Conservation (phyloP, 2,888 invertebrate genomes). For the Trichopria drosophilae region DNA sequence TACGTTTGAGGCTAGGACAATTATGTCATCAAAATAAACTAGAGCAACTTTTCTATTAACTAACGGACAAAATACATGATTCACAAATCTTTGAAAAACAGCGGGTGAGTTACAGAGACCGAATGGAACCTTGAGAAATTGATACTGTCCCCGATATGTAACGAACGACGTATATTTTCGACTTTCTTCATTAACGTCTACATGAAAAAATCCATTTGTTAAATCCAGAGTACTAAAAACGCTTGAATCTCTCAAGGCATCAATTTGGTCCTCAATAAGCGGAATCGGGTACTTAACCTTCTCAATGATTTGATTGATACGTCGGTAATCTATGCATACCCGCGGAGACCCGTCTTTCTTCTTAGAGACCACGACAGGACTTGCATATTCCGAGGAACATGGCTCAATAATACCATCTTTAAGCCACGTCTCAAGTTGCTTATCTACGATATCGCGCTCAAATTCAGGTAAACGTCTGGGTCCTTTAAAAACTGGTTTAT, state of each 20-base stretch:
- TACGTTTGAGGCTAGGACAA: neutral
- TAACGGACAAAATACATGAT: neutral
- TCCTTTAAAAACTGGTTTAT: constrained; percentile 36
- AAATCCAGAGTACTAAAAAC: neutral
- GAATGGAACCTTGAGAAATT: too few species aligned
- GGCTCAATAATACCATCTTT: constrained; percentile 40
- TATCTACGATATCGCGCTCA: constrained; percentile 37
- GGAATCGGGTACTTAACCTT: constrained; percentile 29
- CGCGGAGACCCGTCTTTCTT: constrained; percentile 38
- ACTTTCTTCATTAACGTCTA: too few species aligned
- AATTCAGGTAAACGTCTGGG: constrained; percentile 33
- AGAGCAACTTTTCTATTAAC: neutral
- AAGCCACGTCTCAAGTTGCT: constrained; percentile 43
- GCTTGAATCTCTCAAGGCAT: neutral
- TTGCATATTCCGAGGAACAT: constrained; percentile 44
- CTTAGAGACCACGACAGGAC: constrained; percentile 38
- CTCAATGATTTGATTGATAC: constrained; percentile 45
- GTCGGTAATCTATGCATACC: constrained; percentile 51
- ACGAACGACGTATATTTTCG: too few species aligned
- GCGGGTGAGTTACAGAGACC: too few species aligned
- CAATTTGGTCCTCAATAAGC: neutral
- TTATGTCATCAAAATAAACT: neutral
- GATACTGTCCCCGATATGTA: too few species aligned
- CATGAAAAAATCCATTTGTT: too few species aligned
- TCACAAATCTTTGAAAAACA: constrained; percentile 1